phyloP scores from a whole-genome alignment of 1,140 invertebrate species.

The Brachionus angularis region DNA sequence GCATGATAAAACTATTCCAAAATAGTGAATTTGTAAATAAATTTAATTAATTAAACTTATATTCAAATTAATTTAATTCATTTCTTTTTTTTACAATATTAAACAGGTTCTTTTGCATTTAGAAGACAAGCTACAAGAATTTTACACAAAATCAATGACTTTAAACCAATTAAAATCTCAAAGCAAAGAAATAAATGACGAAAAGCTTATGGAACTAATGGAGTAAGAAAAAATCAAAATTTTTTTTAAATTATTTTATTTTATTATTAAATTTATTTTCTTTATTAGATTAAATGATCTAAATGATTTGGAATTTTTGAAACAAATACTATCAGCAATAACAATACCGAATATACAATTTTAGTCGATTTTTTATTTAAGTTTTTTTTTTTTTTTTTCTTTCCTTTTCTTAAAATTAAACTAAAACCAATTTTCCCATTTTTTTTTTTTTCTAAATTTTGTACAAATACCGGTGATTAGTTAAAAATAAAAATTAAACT shows the following conservation, averaged over 20 bases:
- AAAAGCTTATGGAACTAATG: conserved; percentile 20
- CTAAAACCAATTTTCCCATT: no score
- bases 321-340: conserved; percentile 12
- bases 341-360: conserved; percentile 22
- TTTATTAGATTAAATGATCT: conserved; percentile 10
- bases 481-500: no score
- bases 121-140: conserved; percentile 31
- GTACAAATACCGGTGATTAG: no score
- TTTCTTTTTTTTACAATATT: no score
- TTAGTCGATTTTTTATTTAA: no score
- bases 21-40: conserved; percentile 43
- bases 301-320: conserved; percentile 25
- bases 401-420: no score
- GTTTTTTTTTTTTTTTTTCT: no score
- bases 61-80: not conserved
- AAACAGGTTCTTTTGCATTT: conserved; percentile 21
- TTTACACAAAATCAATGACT: conserved; percentile 31
- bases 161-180: conserved; percentile 18
- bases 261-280: not conserved
- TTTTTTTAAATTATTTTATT: not conserved
- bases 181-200: conserved; percentile 9
- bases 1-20: not conserved
- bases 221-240: conserved; percentile 23
- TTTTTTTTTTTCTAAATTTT: no score
- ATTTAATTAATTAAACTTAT: not conserved